These are phyloP conservation scores for Ceramica pisi DNA, from an alignment of 2,888 invertebrate species.

Conservation along the genomic window DNA sequence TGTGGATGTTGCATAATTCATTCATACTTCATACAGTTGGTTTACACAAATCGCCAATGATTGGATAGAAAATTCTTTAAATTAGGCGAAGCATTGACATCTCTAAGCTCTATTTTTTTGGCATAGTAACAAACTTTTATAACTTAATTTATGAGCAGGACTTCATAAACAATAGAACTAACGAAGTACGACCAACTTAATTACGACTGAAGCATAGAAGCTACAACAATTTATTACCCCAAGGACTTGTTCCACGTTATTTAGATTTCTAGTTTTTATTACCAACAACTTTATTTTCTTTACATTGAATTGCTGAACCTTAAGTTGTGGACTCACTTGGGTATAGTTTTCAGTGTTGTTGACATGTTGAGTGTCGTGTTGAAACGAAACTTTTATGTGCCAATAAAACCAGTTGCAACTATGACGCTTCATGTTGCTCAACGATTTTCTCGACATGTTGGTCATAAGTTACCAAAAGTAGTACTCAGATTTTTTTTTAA, in stretches of 20 bases:
- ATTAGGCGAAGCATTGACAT: neutral
- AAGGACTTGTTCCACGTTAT: neutral
- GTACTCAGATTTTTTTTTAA: neutral
- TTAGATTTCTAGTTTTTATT: constrained; percentile 41
- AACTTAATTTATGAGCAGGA: constrained; percentile 4
- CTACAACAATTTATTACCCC: constrained; percentile 27
- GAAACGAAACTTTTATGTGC: neutral
- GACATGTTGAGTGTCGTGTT: neutral
- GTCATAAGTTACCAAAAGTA: neutral
- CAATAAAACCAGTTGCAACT: too few relatives aligned
- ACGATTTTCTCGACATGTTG: neutral
- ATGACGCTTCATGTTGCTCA: neutral
- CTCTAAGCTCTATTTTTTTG: neutral
- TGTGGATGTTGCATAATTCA: too few relatives aligned
- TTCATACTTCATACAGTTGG: too few relatives aligned
- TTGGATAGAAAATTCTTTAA: neutral
- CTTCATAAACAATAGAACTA: constrained; percentile 9
- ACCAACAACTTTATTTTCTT: neutral
- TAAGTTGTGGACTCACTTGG: neutral
- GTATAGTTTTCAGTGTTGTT: neutral
- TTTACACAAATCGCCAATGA: neutral
- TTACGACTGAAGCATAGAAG: constrained; percentile 14
- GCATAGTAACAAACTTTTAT: neutral
- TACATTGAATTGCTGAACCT: neutral
- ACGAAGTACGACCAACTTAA: constrained; percentile 23